phyloP scores from a whole-genome alignment of 2,888 invertebrate species.

The Dolichopus griseipennis region DNA sequence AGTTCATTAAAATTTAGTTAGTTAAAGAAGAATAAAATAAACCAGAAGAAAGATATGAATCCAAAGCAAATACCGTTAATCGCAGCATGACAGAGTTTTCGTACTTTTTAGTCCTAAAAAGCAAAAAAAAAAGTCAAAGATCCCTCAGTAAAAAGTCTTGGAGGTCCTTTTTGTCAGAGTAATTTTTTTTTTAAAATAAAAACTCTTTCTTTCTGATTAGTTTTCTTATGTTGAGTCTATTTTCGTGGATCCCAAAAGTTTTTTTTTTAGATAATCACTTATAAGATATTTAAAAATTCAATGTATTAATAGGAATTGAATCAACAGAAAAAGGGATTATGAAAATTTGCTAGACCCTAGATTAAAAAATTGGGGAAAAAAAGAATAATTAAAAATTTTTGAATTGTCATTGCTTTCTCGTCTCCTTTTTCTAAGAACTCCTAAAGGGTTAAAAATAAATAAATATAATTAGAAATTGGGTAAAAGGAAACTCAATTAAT shows the following conservation, averaged over 20 bases:
- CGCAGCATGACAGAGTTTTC: background rate
- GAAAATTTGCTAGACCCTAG: background rate
- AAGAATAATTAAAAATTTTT: too few species aligned
- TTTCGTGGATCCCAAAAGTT: background rate
- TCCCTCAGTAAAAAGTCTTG: background rate
- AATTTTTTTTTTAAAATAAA: too few species aligned
- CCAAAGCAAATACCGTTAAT: background rate
- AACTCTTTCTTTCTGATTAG: too few species aligned
- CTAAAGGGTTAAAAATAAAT: background rate
- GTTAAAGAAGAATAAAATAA: too few species aligned
- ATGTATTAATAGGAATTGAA: background rate
- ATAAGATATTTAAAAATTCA: background rate
- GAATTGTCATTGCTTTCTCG: background rate
- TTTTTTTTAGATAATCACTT: too few species aligned
- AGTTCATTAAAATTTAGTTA: too few species aligned
- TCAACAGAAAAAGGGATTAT: background rate
- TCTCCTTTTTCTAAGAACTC: too few species aligned
- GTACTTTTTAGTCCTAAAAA: background rate
- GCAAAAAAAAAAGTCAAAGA: background rate
- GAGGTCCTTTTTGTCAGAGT: too few species aligned
- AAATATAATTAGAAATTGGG: background rate
- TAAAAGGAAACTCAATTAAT: background rate
- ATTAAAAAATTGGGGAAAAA: background rate
- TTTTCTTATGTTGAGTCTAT: background rate
- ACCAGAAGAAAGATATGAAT: background rate